Evolutionary conservation across 1,140 invertebrate genomes (phyloP).

Genomic region (Cydia splendana): DNA sequence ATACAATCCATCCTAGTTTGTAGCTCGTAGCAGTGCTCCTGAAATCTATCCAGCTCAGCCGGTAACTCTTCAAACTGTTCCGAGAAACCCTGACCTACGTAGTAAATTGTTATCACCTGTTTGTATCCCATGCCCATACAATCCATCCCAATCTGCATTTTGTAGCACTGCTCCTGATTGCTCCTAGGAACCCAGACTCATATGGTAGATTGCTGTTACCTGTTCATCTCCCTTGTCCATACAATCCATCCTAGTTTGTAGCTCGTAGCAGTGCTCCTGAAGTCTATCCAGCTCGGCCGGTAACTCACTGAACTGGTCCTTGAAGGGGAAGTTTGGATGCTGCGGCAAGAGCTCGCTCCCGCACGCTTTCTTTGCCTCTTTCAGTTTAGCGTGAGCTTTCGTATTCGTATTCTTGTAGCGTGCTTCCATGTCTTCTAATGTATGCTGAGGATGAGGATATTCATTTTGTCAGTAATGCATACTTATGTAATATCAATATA

Average conservation of each 20-base stretch:
- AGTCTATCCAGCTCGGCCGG: too few species aligned
- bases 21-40: too few species aligned
- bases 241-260: too few species aligned
- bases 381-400: constrained; percentile 61
- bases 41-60: too few species aligned
- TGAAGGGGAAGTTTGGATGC: constrained; percentile 77
- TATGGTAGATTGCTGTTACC: too few species aligned
- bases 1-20: too few species aligned
- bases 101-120: constrained; percentile 56
- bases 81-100: not conserved
- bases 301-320: constrained; percentile 61
- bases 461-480: not conserved
- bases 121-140: constrained; percentile 81
- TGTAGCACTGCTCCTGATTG: constrained; percentile 80
- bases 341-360: constrained; percentile 72
- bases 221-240: too few species aligned
- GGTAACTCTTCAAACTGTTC: constrained; percentile 60
- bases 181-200: too few species aligned
- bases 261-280: too few species aligned
- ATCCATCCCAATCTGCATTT: constrained; percentile 83
- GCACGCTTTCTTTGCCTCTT: constrained; percentile 56
- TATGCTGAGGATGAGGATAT: constrained; percentile 51
- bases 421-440: constrained; percentile 57
- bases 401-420: constrained; percentile 44
- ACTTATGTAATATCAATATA: constrained; percentile 24